These are phyloP conservation scores for Antitype chi DNA, from an alignment of 2,888 invertebrate genomes.

Conservation along the genomic window DNA sequence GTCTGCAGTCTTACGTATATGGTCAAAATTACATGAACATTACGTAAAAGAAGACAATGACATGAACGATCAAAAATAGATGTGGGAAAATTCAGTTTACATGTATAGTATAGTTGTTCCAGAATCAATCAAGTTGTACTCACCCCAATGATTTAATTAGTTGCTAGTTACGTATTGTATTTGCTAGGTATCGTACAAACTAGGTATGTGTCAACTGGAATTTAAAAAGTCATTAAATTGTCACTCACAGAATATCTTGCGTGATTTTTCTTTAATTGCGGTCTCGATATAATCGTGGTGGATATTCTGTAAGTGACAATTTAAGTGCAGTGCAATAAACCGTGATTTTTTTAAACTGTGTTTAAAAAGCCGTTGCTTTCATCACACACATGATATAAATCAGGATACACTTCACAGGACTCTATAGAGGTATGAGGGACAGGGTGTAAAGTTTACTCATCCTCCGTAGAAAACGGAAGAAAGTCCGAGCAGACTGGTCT, in stretches of 20 bases:
- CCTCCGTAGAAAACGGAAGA: too few species aligned
- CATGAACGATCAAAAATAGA: conserved; percentile 2
- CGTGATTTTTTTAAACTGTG: neutral
- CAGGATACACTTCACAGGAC: neutral
- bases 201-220: neutral
- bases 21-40: conserved; percentile 31
- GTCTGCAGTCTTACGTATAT: conserved; percentile 29
- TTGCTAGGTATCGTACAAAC: neutral
- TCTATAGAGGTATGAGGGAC: too few species aligned
- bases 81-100: conserved; percentile 18
- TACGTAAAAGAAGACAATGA: conserved; percentile 38
- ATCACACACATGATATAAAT: neutral
- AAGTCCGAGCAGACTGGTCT: too few species aligned
- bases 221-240: neutral
- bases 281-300: neutral
- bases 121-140: conserved; percentile 5
- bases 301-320: conserved; percentile 5
- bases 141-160: conserved; percentile 2
- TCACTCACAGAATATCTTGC: neutral
- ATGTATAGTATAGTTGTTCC: neutral
- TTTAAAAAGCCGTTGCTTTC: neutral
- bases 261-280: conserved; percentile 1
- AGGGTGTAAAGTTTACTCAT: too few species aligned
- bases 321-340: neutral
- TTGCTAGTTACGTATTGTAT: neutral